phyloP scores from a whole-genome alignment of 2,888 invertebrate genomes.

The Eristalis intricaria region DNA sequence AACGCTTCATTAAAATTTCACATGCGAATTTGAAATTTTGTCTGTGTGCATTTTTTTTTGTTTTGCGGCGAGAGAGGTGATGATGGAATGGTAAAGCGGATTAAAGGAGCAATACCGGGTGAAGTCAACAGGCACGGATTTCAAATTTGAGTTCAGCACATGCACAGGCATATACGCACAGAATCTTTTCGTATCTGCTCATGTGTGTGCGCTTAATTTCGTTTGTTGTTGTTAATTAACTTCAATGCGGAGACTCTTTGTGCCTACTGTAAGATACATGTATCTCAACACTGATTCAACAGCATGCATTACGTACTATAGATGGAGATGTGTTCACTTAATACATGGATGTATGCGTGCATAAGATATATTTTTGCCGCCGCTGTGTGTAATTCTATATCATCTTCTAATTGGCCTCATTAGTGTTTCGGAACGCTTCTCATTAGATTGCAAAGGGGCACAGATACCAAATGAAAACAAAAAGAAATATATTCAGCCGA shows the following conservation, averaged over 20 bases:
- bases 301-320: too few relatives aligned
- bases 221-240: conserved; percentile 60
- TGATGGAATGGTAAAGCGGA: not conserved
- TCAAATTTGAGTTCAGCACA: conserved; percentile 11
- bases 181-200: not conserved
- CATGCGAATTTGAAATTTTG: conserved; percentile 57
- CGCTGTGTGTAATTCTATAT: conserved; percentile 56
- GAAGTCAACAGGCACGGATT: not conserved
- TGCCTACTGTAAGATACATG: conserved; percentile 1
- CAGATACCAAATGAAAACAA: not conserved
- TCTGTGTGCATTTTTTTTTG: not conserved
- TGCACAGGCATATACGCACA: not conserved
- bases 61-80: not conserved
- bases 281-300: not conserved
- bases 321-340: not conserved
- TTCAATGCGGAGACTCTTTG: conserved; percentile 18
- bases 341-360: not conserved
- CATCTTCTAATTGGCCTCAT: conserved; percentile 71
- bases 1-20: conserved; percentile 68
- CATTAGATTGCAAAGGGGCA: conserved; percentile 7
- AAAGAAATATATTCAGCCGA: not conserved
- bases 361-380: not conserved
- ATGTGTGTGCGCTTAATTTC: conserved; percentile 25
- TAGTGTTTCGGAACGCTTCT: conserved; percentile 60
- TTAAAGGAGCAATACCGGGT: not conserved